Conservation (phyloP, 2,888 invertebrate genomes). For the Mythimna lalbum region DNA sequence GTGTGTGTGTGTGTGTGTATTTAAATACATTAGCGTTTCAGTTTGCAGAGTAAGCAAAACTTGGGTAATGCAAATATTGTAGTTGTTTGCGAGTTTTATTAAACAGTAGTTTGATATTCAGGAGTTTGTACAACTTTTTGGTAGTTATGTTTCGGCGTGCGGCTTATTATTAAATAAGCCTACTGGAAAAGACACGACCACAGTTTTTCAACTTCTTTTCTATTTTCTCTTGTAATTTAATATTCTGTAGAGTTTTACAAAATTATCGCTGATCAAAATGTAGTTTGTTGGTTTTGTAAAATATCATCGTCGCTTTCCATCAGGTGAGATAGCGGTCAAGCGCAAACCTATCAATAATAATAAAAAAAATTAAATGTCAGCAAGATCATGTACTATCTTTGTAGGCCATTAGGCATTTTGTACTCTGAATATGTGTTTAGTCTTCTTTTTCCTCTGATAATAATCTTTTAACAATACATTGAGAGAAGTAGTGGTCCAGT, state of each 20-base stretch:
- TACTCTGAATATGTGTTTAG: no score
- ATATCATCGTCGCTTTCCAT: no score
- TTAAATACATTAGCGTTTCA: constrained; percentile 37
- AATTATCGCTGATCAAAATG: no score
- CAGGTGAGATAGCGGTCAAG: no score
- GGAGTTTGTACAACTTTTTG: constrained; percentile 15
- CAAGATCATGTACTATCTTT: no score
- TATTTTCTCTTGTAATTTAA: background rate
- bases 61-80: constrained; percentile 43
- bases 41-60: constrained; percentile 31
- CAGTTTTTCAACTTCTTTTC: background rate
- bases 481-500: background rate
- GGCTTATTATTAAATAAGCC: constrained; percentile 14
- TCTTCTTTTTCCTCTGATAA: no score
- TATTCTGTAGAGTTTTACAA: background rate
- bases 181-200: background rate
- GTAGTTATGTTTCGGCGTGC: background rate
- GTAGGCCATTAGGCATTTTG: background rate
- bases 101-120: constrained; percentile 34
- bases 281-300: no score
- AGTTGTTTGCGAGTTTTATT: constrained; percentile 43
- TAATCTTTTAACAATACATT: constrained; percentile 3
- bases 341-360: no score
- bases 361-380: no score
- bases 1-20: constrained; percentile 9